Evolutionary conservation across 2,113 vertebrate species (phyloP).

Genomic region (Rattus rattus): DNA sequence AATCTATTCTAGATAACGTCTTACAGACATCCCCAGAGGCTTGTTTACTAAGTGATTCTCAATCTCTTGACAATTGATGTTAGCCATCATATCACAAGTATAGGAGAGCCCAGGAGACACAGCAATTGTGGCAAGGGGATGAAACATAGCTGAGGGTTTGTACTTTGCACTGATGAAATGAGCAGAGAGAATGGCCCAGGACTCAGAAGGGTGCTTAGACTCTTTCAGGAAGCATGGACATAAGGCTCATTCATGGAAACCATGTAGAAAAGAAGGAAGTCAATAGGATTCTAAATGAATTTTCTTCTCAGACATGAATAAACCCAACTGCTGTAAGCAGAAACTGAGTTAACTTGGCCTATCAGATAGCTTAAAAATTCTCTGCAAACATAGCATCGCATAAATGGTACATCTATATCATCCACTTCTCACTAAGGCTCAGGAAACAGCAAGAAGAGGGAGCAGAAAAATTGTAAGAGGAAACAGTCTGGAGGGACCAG

Average conservation of each 20-base stretch:
- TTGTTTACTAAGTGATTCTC: not conserved
- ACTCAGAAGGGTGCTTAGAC: not conserved
- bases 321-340: not conserved
- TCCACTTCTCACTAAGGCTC: not conserved
- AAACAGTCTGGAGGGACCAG: not conserved
- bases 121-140: not conserved
- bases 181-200: not conserved
- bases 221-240: not conserved
- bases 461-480: not conserved
- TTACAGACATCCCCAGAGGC: not conserved
- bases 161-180: not conserved
- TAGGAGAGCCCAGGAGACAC: not conserved
- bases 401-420: not conserved
- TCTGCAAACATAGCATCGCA: not conserved
- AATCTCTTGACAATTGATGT: not conserved
- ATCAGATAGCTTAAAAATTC: not conserved
- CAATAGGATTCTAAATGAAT: constrained; percentile 2
- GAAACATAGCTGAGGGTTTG: not conserved
- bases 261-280: not conserved
- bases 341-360: not conserved
- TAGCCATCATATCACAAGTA: not conserved
- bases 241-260: not conserved
- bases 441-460: not conserved
- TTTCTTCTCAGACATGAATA: constrained; percentile 47
- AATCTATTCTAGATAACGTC: not conserved